These are phyloP conservation scores for Cryptoblepharus egeriae DNA, from an alignment of 2,797 vertebrate genomes.

Conservation along the genomic window DNA sequence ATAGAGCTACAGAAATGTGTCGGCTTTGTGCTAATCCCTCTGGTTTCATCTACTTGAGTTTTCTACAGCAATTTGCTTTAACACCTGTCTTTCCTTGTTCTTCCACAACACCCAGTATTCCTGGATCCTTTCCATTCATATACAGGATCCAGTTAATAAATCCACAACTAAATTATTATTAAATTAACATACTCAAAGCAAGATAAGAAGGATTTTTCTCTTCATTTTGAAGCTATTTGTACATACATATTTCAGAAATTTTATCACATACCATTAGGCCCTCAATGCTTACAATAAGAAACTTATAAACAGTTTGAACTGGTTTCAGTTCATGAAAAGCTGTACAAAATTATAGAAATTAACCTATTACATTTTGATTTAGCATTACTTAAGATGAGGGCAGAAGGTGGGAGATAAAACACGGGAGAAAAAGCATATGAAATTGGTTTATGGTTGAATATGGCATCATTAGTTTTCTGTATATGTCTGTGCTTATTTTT, in stretches of 20 bases:
- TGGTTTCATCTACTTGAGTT: not conserved
- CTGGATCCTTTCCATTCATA: not conserved
- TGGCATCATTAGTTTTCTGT: conserved; percentile 29
- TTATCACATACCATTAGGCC: not conserved
- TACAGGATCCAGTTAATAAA: not conserved
- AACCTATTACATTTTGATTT: not conserved
- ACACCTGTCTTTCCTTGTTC: not conserved
- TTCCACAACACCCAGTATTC: not conserved
- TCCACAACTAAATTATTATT: not conserved
- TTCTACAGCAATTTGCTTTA: not conserved
- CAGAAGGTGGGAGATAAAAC: no score
- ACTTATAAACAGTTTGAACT: not conserved
- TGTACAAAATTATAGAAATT: not conserved
- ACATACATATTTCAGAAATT: not conserved
- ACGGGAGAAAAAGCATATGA: not conserved
- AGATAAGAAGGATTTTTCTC: not conserved
- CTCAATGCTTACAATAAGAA: not conserved
- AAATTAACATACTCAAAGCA: not conserved
- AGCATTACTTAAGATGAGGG: not conserved
- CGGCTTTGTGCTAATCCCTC: not conserved
- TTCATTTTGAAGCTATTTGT: not conserved
- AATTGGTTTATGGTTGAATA: not conserved
- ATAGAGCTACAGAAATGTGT: not conserved
- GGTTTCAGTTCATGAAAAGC: not conserved
- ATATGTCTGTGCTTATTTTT: not conserved